Evolutionary conservation across 2,113 vertebrate species (phyloP), one percentile per base, ranked within the genome.

Genomic region (Nibea coibor): DNA sequence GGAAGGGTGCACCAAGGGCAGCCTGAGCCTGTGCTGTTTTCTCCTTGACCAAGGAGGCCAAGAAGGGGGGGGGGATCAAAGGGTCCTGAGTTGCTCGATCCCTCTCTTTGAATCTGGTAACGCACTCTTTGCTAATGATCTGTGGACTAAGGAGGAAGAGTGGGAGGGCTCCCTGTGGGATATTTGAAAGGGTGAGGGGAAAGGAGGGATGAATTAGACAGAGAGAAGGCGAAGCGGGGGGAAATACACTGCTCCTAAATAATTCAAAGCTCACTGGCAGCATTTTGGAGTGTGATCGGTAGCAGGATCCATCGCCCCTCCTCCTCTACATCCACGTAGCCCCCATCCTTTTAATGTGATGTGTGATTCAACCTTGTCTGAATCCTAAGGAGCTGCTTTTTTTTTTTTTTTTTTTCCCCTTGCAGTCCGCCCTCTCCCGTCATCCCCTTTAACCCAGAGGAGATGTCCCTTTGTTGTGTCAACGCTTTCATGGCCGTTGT

Each of bases 41-140:
- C 78, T 87, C 75, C 86, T 91, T 91, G 86, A 87, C 87, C 90
- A 80, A 69, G 45, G 84, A 90, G 86, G 83, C 82, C 88, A 62
- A 71, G 82, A 59, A 26, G 57, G 69, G 24, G 82, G 92, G 57
- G 69, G 24, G 82, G 92, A 94, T 94, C 90, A 94, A 94, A 94
- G 90, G 72, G 70, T 51, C 70, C 56, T 51, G 72, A 78, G 81
- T 77, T 80, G 77, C 83, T 81, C 35, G 35, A 39, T 39, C 68
- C 50, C 31, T 86, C 78, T 59, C 91, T 95, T 94, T 90, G 91
- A 95, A 74, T 87, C 79, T 84, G 87, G 75, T 89, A 67, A 61
- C 76, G 17, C 66, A 80, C 73, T 85, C 82, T 84, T 79, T 90
- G 85, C 89, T 94, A 94, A 92, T 93, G 92, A 92, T 92, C 82